Base-by-base conservation (phyloP, 2,888 invertebrate genomes). In the Ormyrus thymus region DNA sequence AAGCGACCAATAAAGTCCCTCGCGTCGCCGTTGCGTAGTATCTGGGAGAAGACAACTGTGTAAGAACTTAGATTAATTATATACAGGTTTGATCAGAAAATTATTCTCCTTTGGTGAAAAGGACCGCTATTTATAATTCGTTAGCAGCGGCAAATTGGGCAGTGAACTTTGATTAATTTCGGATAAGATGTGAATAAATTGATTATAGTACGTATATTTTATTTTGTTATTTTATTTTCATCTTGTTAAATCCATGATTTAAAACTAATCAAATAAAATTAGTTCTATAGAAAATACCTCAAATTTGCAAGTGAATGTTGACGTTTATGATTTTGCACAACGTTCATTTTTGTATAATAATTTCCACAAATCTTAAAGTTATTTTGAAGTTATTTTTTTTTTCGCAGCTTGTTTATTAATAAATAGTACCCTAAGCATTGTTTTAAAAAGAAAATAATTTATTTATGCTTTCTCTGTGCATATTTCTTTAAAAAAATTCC, bases 1-100 rank as follows among this genome's bases (percentile, higher is more conserved):
- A 55, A 51, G n/a, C 56, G 73, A 70, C 73, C n/a, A 74, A 68
- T 74, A 70, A 59, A 58, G 59, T 62, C n/a, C 11, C 50, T 8
- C 59, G 69, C 59, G 53, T 29, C 73, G 46, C 13, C 64, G 69
- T 62, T 71, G 58, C 48, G 45, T 59, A 58, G 65, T 73, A 46
- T 68, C 15, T 13, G 59, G 56, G 29, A 29, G 50, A n/a, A 59
- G 58, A 43, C 7, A 66, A 70, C 53, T 61, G 51, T 46, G 65
- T 61, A 65, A 77, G 53, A 62, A 78, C n/a, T 29, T 29, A 29
- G 4, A 29, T 29, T 29, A 29, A 29, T 77, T 77, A 48, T 66
- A 73, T 45, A 45, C 72, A 29, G 45, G 73, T 15, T 56, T 62
- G 43, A 46, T 62, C 15, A 3, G 50, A 45, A 8, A 53, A 53